Evolutionary conservation across 2,888 invertebrate species (phyloP).

Genomic region (Ethmia dodecea): DNA sequence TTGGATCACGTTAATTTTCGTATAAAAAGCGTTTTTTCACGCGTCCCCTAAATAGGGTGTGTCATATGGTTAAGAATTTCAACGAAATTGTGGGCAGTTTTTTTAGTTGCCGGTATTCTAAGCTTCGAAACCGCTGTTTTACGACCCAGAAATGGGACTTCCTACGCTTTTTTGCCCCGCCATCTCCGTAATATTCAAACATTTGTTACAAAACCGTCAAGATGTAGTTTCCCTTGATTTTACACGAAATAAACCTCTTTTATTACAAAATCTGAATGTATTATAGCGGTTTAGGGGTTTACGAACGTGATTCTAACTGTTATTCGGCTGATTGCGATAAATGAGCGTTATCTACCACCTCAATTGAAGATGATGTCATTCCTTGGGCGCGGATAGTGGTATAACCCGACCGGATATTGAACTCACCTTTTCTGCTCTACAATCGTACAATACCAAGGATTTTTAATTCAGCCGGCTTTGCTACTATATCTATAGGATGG

Average conservation of each 20-base stretch:
- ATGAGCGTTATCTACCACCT: constrained; percentile 53
- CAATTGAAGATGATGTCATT: constrained; percentile 60
- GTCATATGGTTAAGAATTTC: constrained; percentile 35
- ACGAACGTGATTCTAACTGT: constrained; percentile 12
- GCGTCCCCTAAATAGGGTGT: constrained; percentile 52
- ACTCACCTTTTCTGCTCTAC: constrained; percentile 2
- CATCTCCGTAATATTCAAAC: too few species aligned
- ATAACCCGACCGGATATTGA: constrained; percentile 41
- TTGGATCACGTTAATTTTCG: constrained; percentile 26
- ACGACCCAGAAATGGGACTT: too few species aligned
- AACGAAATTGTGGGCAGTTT: constrained; percentile 42
- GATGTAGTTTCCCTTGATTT: too few species aligned
- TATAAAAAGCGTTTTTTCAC: constrained; percentile 27
- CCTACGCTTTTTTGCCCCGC: too few species aligned
- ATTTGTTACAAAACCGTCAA: too few species aligned
- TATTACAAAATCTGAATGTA: too few species aligned
- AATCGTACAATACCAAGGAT: constrained; percentile 7
- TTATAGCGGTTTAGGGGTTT: constrained; percentile 1
- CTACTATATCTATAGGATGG: too few species aligned
- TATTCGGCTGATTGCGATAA: constrained; percentile 60
- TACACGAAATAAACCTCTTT: too few species aligned
- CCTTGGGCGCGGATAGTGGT: constrained; percentile 43
- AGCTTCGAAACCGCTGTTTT: constrained; percentile 26
- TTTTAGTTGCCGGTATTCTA: constrained; percentile 33
- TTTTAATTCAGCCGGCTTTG: constrained; percentile 19